Conservation (phyloP, 2,888 invertebrate species). For the Parnassius apollo region DNA sequence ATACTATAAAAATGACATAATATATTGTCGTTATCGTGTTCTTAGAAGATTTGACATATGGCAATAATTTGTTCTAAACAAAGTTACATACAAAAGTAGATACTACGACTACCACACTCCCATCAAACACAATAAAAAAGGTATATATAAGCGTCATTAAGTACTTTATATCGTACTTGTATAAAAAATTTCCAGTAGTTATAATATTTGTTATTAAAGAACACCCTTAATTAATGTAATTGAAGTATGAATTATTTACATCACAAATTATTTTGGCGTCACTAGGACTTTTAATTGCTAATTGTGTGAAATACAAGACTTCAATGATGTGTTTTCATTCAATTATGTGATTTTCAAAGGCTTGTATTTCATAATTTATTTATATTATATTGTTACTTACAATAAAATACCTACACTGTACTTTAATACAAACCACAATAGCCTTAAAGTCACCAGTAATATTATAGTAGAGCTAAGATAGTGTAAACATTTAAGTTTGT, state of each 20-base stretch:
- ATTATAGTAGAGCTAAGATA: constrained; percentile 36
- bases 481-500: constrained; percentile 45
- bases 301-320: background rate
- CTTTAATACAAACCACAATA: constrained; percentile 41
- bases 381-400: background rate
- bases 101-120: background rate
- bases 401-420: constrained; percentile 34
- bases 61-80: too few relatives aligned
- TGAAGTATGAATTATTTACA: constrained; percentile 2
- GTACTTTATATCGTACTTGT: too few relatives aligned
- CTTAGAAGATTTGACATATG: too few relatives aligned
- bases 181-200: too few relatives aligned
- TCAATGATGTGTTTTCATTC: background rate
- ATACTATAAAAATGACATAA: too few relatives aligned
- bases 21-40: too few relatives aligned
- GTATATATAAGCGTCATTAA: too few relatives aligned
- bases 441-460: constrained; percentile 38
- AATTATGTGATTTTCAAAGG: background rate
- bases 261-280: constrained; percentile 17
- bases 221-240: too few relatives aligned
- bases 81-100: too few relatives aligned
- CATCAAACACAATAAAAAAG: background rate
- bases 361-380: background rate
- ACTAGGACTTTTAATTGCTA: background rate
- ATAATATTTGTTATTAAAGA: too few relatives aligned